Evolutionary conservation across 2,888 invertebrate species (phyloP), one percentile per base, ranked within the genome.

Genomic region (Drosophila flavopinicola): DNA sequence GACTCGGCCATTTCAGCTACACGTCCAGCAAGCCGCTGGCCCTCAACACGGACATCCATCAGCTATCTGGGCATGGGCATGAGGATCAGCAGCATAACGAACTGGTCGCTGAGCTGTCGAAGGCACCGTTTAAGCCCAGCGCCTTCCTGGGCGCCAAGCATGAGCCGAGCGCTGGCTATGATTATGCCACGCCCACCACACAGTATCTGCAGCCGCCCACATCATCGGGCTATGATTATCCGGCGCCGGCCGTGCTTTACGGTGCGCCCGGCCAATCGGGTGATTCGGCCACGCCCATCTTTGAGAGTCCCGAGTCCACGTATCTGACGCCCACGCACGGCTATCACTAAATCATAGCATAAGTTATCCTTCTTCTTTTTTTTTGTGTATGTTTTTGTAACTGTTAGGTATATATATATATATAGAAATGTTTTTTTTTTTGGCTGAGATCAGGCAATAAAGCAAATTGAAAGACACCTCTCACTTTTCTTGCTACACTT

Each of bases 91-190:
- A 20, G 20, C 63, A 44, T 20, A 65, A 70, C 7, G 61, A 65
- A n/a, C 57, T 47, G 38, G 44, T 58, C 9, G 70, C 53, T 7
- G 78, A 80, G 7, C 41, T 80, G 6, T 64, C 86, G 0, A 80
- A 88, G 57, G 85, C 87, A 0, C 90, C 90, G 0, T 91, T 90
- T 58, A 89, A 88, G 49, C 90, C 91, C n/a, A 90, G 90, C 15
- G 77, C 85, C 13, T 91, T 90, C 35, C 58, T 91, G 29, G 90
- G 90, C 3, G 85, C 88, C 54, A 88, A 88, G 29, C 88, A 88
- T 41, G 90, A 90, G 52, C n/a, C 64, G 1, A 72, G 78, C 37
- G 35, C 39, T 3, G 76, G 69, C 13, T 75, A 60, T 23, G 68
- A 74, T 23, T 74, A 61, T 48, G 72, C 72, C 60, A 65, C 71